A percentile compares a stretch with the other conserved stretches of the same genome.
Conservation (phyloP, 2,113 vertebrate species). For the Junco hyemalis region DNA sequence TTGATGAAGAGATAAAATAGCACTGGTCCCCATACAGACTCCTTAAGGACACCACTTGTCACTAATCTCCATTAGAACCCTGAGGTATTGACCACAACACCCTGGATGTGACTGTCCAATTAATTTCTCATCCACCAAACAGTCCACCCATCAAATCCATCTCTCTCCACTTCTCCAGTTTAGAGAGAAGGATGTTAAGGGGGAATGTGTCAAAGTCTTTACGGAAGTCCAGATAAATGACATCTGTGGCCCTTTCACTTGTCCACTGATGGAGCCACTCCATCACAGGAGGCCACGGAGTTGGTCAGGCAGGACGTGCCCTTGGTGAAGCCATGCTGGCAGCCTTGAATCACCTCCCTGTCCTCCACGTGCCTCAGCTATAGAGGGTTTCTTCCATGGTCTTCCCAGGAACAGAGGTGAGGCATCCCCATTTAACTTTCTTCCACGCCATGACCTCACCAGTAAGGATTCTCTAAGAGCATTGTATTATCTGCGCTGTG, state of each 20-base stretch:
- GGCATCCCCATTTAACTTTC: background rate
- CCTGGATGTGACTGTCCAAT: background rate
- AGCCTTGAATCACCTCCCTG: background rate
- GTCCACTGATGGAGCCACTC: no score
- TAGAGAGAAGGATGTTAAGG: background rate
- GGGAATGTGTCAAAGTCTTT: background rate
- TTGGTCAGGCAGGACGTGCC: background rate
- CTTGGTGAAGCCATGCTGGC: background rate
- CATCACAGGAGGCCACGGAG: background rate
- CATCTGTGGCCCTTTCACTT: background rate
- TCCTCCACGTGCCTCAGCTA: background rate
- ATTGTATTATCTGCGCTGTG: background rate
- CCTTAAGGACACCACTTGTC: background rate
- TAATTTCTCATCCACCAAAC: fast-evolving
- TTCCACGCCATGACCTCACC: background rate
- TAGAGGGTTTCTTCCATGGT: background rate
- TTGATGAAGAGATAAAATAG: background rate
- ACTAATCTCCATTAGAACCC: background rate
- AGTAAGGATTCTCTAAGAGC: background rate
- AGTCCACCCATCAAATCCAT: background rate
- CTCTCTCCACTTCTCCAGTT: background rate
- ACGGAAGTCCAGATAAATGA: background rate
- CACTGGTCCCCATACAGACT: background rate
- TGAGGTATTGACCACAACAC: background rate
- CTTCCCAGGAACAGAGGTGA: background rate